phyloP scores from a whole-genome alignment of 2,797 vertebrate species.

The Chiloscyllium punctatum region DNA sequence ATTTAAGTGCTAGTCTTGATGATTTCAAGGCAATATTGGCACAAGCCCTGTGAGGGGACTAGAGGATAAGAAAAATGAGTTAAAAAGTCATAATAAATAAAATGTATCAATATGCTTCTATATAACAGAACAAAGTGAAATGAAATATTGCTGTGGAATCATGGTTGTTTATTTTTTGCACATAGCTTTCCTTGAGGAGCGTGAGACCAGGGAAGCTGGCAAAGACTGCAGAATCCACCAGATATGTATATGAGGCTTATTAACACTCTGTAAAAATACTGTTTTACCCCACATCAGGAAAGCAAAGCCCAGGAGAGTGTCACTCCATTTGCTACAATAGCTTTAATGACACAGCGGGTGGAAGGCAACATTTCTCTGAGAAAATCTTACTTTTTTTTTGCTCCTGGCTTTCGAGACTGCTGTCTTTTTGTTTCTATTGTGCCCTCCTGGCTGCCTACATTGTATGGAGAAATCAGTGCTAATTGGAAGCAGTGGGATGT shows the following conservation, averaged over 20 bases:
- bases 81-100: not conserved
- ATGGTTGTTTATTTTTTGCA: not conserved
- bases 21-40: not conserved
- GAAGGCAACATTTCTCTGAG: slow-evolving; percentile 9
- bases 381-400: slow-evolving; percentile 40
- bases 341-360: slow-evolving; percentile 42
- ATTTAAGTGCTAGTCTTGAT: not conserved
- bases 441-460: slow-evolving; percentile 45
- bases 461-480: slow-evolving; percentile 50
- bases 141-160: not conserved
- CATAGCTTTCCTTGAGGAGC: not conserved
- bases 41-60: not conserved
- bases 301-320: not conserved
- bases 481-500: slow-evolving; percentile 51
- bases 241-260: slow-evolving; percentile 4
- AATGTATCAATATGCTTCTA: not conserved
- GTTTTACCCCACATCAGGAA: not conserved
- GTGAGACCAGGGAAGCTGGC: not conserved
- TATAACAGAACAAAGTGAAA: not conserved
- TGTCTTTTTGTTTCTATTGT: slow-evolving; percentile 42
- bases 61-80: not conserved
- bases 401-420: slow-evolving; percentile 41
- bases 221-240: not conserved
- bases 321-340: not conserved
- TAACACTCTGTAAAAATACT: not conserved